A percentile compares a stretch with the other conserved stretches of the same genome.
Conservation (phyloP, 2,888 invertebrate species). For the Netelia fuscicornis region DNA sequence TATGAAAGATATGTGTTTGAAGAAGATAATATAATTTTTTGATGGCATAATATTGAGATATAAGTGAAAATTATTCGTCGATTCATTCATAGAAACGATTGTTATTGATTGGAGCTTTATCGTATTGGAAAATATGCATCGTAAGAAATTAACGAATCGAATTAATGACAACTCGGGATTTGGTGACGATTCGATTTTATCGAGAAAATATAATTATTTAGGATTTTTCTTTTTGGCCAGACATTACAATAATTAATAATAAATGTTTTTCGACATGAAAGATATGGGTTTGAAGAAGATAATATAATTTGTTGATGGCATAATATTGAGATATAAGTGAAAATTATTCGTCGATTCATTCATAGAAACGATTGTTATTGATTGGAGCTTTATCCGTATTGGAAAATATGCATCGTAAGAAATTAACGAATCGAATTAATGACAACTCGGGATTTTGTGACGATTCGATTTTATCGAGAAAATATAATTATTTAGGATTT, state of each 20-base stretch:
- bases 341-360: neutral
- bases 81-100: conserved; percentile 1
- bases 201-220: too few relatives aligned
- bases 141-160: neutral
- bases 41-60: too few relatives aligned
- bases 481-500: too few relatives aligned
- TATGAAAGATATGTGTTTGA: too few relatives aligned
- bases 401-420: neutral
- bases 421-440: neutral
- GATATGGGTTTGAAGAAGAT: too few relatives aligned
- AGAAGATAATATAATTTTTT: too few relatives aligned
- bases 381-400: neutral
- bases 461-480: neutral
- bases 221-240: too few relatives aligned
- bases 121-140: neutral
- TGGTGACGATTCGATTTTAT: neutral
- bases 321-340: too few relatives aligned
- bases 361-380: neutral
- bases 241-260: too few relatives aligned
- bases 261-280: too few relatives aligned
- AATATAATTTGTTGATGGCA: too few relatives aligned
- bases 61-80: neutral
- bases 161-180: neutral
- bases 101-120: neutral
- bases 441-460: neutral